These are phyloP conservation scores for Leptobrachium ailaonicum DNA, from an alignment of 2,113 vertebrate species.

Conservation along the genomic window DNA sequence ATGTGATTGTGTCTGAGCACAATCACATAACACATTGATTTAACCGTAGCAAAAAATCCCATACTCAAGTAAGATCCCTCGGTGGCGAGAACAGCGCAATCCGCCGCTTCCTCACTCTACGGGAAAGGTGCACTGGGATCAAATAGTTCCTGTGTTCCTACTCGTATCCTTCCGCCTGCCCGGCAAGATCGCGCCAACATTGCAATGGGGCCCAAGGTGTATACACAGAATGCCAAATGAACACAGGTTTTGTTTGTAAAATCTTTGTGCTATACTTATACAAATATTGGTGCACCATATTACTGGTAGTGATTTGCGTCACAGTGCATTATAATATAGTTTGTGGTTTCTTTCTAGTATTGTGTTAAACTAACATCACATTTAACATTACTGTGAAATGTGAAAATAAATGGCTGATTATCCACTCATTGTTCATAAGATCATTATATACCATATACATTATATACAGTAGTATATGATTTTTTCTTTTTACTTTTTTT, in stretches of 20 bases:
- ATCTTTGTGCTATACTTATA: constrained; percentile 38
- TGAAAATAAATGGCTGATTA: constrained; percentile 44
- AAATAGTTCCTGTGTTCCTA: too few relatives aligned
- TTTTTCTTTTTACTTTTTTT: constrained; percentile 42
- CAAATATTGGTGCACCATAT: constrained; percentile 32
- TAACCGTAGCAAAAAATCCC: too few relatives aligned
- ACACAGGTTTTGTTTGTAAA: constrained; percentile 21
- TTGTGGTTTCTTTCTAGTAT: constrained; percentile 45
- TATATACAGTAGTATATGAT: constrained; percentile 12
- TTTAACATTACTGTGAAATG: constrained; percentile 39
- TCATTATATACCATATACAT: constrained; percentile 25
- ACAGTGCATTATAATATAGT: constrained; percentile 43
- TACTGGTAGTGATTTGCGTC: constrained; percentile 44
- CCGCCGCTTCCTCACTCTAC: too few relatives aligned
- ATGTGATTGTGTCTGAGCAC: too few relatives aligned
- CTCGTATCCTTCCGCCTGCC: constrained; percentile 13
- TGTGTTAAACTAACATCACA: constrained; percentile 43
- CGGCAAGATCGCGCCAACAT: not conserved
- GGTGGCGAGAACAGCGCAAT: too few relatives aligned
- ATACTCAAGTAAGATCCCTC: too few relatives aligned
- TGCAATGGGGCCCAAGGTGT: not conserved
- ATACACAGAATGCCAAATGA: constrained; percentile 10
- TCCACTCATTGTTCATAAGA: constrained; percentile 36
- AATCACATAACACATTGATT: too few relatives aligned
- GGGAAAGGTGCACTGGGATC: too few relatives aligned